A percentile compares a stretch with the other conserved stretches of the same genome.
Conservation (phyloP, 2,888 invertebrate genomes). For the Axea sp. region DNA sequence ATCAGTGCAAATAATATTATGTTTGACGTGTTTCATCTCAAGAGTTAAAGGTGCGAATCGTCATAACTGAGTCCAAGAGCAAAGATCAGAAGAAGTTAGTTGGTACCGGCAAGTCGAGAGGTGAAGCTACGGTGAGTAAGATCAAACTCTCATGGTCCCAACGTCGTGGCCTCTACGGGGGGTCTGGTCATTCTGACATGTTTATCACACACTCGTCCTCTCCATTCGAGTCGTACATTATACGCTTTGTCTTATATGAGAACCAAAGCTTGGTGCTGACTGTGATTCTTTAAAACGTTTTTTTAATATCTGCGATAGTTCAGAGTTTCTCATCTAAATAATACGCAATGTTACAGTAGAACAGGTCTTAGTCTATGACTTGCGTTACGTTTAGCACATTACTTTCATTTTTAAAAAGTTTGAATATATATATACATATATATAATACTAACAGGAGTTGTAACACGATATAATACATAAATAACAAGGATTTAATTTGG, state of each 20-base stretch:
- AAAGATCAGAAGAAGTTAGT: slow-evolving; percentile 61
- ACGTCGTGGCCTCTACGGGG: slow-evolving; percentile 73
- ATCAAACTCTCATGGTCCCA: slow-evolving; percentile 72
- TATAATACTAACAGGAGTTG: no score
- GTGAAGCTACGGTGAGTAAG: slow-evolving; percentile 70
- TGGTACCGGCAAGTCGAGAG: slow-evolving; percentile 61
- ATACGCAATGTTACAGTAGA: slow-evolving; percentile 33
- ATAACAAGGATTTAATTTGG: no score
- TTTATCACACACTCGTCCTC: slow-evolving; percentile 78
- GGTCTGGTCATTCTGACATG: slow-evolving; percentile 77
- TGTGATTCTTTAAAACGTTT: slow-evolving; percentile 65
- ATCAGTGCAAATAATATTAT: slow-evolving; percentile 58
- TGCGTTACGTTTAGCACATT: no score
- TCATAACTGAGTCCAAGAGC: slow-evolving; percentile 61
- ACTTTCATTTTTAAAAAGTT: no score
- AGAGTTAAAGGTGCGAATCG: slow-evolving; percentile 61
- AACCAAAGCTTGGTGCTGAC: slow-evolving; percentile 50
- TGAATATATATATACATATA: no score
- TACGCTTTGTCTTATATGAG: slow-evolving; percentile 69
- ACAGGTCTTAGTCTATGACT: slow-evolving; percentile 3
- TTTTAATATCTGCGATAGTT: slow-evolving; percentile 70
- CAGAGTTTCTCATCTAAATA: slow-evolving; percentile 66
- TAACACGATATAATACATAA: no score
- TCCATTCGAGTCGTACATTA: slow-evolving; percentile 72
- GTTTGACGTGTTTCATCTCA: slow-evolving; percentile 52